phyloP scores from a whole-genome alignment of 2,888 invertebrate species.

The Macaria notata region DNA sequence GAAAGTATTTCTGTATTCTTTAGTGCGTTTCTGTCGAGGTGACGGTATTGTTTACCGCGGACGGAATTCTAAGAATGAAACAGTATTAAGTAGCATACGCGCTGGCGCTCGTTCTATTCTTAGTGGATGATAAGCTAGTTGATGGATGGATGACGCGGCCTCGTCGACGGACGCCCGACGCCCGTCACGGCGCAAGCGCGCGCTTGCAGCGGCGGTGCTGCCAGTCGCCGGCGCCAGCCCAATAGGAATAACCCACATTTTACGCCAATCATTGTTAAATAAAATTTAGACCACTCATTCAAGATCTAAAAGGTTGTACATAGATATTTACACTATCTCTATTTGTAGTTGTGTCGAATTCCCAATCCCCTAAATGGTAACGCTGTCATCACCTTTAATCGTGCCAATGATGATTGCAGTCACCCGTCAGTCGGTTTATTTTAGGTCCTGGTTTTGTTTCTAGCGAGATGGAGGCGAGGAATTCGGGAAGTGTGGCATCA shows the following conservation, averaged over 20 bases:
- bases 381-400: no score
- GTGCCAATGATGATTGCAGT: no score
- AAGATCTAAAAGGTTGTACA: no score
- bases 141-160: slow-evolving; percentile 77
- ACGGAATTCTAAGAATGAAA: slow-evolving; percentile 72
- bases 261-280: no score
- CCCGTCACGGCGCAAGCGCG: slow-evolving; percentile 29
- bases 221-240: slow-evolving; percentile 2
- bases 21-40: slow-evolving; percentile 42
- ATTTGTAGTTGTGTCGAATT: no score
- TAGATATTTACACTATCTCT: no score
- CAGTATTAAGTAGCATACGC: slow-evolving; percentile 44
- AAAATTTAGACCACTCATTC: no score
- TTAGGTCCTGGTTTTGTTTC: no score
- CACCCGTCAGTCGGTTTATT: no score
- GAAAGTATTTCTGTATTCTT: slow-evolving; percentile 43
- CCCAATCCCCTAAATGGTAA: no score
- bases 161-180: slow-evolving; percentile 47
- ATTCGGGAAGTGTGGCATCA: slow-evolving; percentile 35
- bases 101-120: slow-evolving; percentile 64
- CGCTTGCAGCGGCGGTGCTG: slow-evolving; percentile 21
- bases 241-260: no score
- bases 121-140: slow-evolving; percentile 71
- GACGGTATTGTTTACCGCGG: slow-evolving; percentile 61
- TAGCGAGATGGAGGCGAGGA: slow-evolving; percentile 4